These are phyloP conservation scores for Spicauda simplicius DNA, from an alignment of 2,888 invertebrate genomes.

Conservation along the genomic window DNA sequence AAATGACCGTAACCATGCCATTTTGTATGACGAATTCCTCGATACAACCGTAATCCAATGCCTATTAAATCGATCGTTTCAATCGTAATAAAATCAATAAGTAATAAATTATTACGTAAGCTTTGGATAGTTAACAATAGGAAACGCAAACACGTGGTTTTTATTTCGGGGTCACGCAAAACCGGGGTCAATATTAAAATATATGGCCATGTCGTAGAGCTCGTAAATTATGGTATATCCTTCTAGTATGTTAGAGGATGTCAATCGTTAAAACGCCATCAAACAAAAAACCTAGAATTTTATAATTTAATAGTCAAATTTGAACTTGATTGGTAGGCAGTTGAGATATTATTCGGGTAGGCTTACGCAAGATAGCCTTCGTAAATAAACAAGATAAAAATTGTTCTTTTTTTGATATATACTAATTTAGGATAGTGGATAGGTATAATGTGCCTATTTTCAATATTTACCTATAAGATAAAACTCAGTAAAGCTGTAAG, in stretches of 20 bases:
- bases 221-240: not conserved
- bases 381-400: not conserved
- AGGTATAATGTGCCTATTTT: too few species aligned
- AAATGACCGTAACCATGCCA: too few species aligned
- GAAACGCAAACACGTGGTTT: not conserved
- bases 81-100: too few species aligned
- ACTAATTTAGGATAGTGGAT: too few species aligned
- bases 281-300: not conserved
- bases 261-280: conserved; percentile 7
- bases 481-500: too few species aligned
- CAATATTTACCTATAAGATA: too few species aligned
- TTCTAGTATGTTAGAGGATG: conserved; percentile 11
- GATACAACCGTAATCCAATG: too few species aligned
- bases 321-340: conserved; percentile 4
- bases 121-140: too few species aligned
- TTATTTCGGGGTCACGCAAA: not conserved
- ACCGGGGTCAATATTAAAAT: not conserved
- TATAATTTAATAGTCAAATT: not conserved
- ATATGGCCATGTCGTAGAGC: not conserved
- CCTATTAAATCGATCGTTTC: too few species aligned
- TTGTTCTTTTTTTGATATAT: too few species aligned
- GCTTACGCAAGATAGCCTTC: conserved; percentile 1
- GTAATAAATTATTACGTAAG: too few species aligned
- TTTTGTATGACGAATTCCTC: too few species aligned
- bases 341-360: not conserved